These are phyloP conservation scores for cat (Felis catus) DNA, from an alignment of 2,113 vertebrate species.

Conservation along the genomic window F.catus_Fca126_mat1.0 CM031421.1:53880501-53881000, in stretches of 20 bases:
- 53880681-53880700: neutral
- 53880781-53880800: neutral
- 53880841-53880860: neutral
- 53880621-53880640: neutral
- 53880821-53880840: conserved; percentile 11
- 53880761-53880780: neutral
- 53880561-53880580: no score
- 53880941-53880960: neutral
- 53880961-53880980: neutral
- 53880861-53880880: neutral
- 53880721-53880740: conserved; percentile 26
- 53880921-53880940: neutral
- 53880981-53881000: neutral
- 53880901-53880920: conserved; percentile 11
- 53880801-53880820: neutral
- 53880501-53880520: no score
- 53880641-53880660: neutral
- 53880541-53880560: no score
- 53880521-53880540: no score
- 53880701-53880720: neutral
- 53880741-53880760: neutral
- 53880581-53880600: no score
- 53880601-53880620: neutral
- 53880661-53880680: neutral
- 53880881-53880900: conserved; percentile 5